Base-by-base conservation (phyloP, 1,140 invertebrate species). In the Drosophila neocordata region DNA sequence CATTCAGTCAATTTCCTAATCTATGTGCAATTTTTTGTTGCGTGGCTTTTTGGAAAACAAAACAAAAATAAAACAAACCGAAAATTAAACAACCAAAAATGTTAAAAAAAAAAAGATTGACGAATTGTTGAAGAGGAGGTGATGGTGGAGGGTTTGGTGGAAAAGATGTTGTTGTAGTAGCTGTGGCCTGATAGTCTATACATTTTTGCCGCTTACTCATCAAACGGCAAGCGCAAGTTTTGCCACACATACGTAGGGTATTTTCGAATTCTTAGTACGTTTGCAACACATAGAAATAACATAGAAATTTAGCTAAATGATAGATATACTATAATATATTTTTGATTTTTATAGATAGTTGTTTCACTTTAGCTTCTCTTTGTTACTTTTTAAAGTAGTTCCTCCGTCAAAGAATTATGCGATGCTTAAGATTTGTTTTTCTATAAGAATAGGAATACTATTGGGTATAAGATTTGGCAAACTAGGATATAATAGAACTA, bases 201-300 rank as follows among this genome's bases (percentile, higher is more conserved):
- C 64, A 68, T 59, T 52, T 65, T 69, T 65, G 63, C 60, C 72
- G 82, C 82, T 87, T 88, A 88, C 82, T 87, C 82, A 87, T 87
- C 82, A 82, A 55, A 68, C 79, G 27, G 79, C 70, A 66, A 35
- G 27, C 53, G 27, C 27, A 34, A 56, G 31, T 34, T 56, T 48
- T 8, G 18, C 13, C 41, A 15, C 41, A 20, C 20, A 11, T 31
- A 0, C 15, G 6, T 0, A 11, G 41, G 8, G 41, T 48, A 12
- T 11, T 48, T 20, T 48, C 1, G 11, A 8, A 44, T n/a, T 12
- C 12, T 4, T 2, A 1, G 2, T 4, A 4, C 12, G 12, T 13
- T 38, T 38, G 37, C 37, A 9, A 1, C 2, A 24, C 22, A 24
- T 2, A 24, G 4, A 0, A 24, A 24, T n/a, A n/a, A n/a, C n/a